Conservation (phyloP, 2,113 vertebrate genomes). For the Neopipo cinnamomea region DNA sequence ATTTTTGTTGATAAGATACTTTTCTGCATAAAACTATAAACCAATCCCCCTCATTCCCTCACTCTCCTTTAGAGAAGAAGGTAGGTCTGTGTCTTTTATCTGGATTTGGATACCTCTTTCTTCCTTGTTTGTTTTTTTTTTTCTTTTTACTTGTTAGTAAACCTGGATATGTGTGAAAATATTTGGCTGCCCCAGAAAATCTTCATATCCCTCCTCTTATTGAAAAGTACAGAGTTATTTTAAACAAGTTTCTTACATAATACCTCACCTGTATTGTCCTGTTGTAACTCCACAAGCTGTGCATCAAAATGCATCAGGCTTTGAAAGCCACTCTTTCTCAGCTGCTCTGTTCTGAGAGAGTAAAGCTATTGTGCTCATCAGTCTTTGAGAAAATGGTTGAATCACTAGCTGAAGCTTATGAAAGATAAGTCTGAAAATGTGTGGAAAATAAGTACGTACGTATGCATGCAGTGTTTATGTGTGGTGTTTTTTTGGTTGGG, state of each 20-base stretch:
- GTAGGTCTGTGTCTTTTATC: background rate
- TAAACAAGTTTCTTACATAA: background rate
- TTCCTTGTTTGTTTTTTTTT: background rate
- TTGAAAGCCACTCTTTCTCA: background rate
- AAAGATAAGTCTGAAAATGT: background rate
- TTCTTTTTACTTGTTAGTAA: background rate
- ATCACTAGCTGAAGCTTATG: background rate
- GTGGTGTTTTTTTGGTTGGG: background rate
- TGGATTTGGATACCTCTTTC: background rate
- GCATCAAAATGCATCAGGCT: background rate
- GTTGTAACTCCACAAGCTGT: background rate
- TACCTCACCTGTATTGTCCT: background rate
- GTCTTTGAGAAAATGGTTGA: background rate
- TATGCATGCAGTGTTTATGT: background rate
- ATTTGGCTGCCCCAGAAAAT: background rate
- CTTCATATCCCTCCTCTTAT: background rate
- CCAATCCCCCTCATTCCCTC: background rate
- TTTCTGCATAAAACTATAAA: background rate
- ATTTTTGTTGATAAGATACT: background rate
- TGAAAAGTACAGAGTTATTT: background rate
- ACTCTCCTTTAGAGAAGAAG: background rate
- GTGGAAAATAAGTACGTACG: background rate
- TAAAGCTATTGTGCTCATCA: background rate
- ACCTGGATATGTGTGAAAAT: background rate
- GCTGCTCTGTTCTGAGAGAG: background rate